Base-by-base conservation (phyloP, 2,797 vertebrate species). In the Podargus strigoides region DNA sequence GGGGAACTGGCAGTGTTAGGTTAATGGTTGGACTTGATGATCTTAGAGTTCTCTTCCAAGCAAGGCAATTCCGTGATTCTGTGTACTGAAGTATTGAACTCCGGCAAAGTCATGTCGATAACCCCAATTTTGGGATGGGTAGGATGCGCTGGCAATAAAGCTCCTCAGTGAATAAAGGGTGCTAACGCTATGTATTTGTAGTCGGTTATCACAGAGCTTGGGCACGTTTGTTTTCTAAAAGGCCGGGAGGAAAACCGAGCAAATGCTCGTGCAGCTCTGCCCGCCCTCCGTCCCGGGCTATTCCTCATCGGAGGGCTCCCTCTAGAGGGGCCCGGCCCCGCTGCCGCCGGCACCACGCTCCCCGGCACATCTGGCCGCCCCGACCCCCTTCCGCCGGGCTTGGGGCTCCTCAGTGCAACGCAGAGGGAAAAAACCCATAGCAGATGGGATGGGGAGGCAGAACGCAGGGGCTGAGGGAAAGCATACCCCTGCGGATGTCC, bases 121-220 rank as follows among this genome's bases (percentile, higher is more conserved):
- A 6, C 19, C 46, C 18, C 56, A 1, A 0, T 3, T 9, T 27
- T 1, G 44, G 47, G 56, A 5, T 0, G 39, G 28, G 27, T 3
- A 0, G 39, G 50, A 5, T 5, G 37, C 14, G 4, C 0, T 3
- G 73, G 17, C 55, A 6, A 0, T 2, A 1, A 5, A 0, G 32
- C 52, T 49, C 10, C 53, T 12, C 3, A 26, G 21, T 0, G 6
- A 9, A 9, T 0, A 2, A 5, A 26, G 47, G n/a, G 9, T 6
- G 6, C 0, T 18, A 5, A 0, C 2, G n/a, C 50, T 4, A 1
- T 2, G 1, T 1, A 0, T 1, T 2, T 0, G 4, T 0, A 4
- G 6, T 0, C 4, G 24, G 23, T 12, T 68, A 0, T 8, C 3
- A 0, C 21, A 0, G 41, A 16, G 15, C 56, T 34, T 32, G 42